Conservation (phyloP, 1,140 invertebrate genomes). For the Lucilia sericata region DNA sequence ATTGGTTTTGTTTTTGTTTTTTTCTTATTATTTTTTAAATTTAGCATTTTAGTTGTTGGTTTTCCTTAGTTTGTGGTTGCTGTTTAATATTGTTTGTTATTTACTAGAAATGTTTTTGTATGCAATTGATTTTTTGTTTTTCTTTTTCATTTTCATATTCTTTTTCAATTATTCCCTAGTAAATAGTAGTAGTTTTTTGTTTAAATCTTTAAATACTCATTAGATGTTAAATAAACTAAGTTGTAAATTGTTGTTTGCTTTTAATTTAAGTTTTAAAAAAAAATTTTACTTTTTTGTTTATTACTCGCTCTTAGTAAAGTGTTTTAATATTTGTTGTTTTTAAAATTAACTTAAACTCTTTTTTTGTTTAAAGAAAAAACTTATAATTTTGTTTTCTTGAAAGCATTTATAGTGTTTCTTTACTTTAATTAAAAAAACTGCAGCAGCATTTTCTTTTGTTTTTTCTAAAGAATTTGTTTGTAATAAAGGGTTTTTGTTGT, state of each 20-base stretch:
- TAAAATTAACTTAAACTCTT: neutral
- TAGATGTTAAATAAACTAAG: neutral
- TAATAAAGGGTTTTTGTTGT: neutral
- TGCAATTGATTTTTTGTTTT: conserved; percentile 23
- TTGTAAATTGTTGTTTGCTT: conserved; percentile 7
- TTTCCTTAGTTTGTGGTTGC: neutral
- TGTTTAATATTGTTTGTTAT: conserved; percentile 3
- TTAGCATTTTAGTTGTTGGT: neutral
- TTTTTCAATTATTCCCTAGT: neutral
- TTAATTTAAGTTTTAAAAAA: neutral
- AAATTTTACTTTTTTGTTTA: neutral
- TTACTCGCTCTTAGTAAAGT: neutral
- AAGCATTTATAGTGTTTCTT: neutral
- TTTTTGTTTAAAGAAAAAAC: neutral
- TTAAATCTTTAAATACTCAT: neutral
- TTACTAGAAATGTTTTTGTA: conserved; percentile 2
- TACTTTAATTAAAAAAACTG: neutral
- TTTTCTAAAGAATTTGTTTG: neutral
- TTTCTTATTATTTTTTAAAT: neutral
- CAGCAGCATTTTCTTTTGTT: neutral
- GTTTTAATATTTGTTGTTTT: neutral
- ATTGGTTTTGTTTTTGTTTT: neutral
- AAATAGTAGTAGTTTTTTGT: conserved; percentile 2
- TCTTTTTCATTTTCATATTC: neutral
- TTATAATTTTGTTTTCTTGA: neutral